A percentile compares a stretch with the other conserved stretches of the same genome.
These are phyloP conservation scores for Pollimyrus isidori DNA, from an alignment of 2,113 vertebrate species.

Conservation along the genomic window DNA sequence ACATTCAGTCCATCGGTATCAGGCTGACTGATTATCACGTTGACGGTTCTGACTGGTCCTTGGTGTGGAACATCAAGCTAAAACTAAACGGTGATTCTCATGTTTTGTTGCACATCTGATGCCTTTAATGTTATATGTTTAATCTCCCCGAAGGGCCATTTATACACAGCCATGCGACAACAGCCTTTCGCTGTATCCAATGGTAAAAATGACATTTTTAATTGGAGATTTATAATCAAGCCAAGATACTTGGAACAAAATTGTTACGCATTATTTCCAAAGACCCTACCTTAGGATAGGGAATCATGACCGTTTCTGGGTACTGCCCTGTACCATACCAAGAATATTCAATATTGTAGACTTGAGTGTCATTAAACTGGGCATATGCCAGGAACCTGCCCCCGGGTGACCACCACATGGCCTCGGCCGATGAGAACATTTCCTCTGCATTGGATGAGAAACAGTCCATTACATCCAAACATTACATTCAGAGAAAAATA, in stretches of 20 bases:
- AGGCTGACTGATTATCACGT: not conserved
- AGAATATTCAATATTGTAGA: conserved; percentile 81
- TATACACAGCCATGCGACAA: not conserved
- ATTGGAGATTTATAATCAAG: not conserved
- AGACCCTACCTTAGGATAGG: conserved; percentile 86
- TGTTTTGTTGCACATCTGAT: not conserved
- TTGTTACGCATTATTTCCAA: not conserved
- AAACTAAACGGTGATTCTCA: not conserved
- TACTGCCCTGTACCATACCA: conserved; percentile 91
- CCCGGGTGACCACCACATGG: conserved; percentile 89
- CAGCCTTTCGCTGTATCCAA: not conserved
- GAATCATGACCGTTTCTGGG: conserved; percentile 79
- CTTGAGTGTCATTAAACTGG: conserved; percentile 79
- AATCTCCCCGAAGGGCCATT: not conserved
- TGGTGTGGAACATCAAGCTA: not conserved
- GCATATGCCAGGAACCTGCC: conserved; percentile 77
- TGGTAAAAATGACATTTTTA: not conserved
- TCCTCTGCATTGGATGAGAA: conserved; percentile 69
- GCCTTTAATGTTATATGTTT: not conserved
- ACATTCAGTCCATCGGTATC: not conserved
- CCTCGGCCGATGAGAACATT: conserved; percentile 80
- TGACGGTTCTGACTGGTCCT: not conserved
- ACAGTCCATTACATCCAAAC: not conserved
- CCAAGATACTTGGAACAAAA: not conserved
- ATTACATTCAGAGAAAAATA: not conserved